Evolutionary conservation across 2,797 vertebrate genomes (phyloP).

Genomic region (Falco rusticolus): DNA sequence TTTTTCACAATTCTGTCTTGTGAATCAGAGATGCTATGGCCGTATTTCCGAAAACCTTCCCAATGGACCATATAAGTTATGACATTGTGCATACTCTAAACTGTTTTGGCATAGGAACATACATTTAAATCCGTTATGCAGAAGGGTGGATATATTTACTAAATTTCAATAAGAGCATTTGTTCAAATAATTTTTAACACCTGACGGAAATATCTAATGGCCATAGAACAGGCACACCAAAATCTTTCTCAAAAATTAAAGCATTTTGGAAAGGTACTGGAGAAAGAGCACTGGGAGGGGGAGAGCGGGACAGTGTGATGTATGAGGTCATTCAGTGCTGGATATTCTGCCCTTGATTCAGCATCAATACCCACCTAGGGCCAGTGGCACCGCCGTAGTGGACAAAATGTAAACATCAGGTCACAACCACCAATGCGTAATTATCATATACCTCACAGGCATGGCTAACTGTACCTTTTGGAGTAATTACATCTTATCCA

Average conservation of each 20-base stretch:
- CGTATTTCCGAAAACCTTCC: neutral
- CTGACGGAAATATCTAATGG: neutral
- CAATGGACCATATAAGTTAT: rapidly evolving
- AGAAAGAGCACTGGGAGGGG: neutral
- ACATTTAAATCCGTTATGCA: neutral
- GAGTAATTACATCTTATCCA: neutral
- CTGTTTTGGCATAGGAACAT: neutral
- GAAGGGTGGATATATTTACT: neutral
- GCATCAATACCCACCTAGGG: neutral
- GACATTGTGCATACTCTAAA: neutral
- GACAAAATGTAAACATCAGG: neutral
- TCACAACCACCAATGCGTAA: neutral
- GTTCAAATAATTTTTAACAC: neutral
- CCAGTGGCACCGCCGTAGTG: neutral
- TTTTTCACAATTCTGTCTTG: neutral
- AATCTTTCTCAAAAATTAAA: neutral
- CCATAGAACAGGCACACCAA: neutral
- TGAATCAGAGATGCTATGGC: neutral
- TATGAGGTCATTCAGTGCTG: neutral
- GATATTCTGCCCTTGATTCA: neutral
- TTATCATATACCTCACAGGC: neutral
- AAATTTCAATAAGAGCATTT: neutral
- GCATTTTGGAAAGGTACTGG: neutral
- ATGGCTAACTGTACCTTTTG: neutral
- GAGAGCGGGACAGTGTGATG: neutral